Evolutionary conservation across 35 echinoderm and acorn worm genomes (phyloP).

Genomic region (Strongylocentrotus purpuratus): DNA sequence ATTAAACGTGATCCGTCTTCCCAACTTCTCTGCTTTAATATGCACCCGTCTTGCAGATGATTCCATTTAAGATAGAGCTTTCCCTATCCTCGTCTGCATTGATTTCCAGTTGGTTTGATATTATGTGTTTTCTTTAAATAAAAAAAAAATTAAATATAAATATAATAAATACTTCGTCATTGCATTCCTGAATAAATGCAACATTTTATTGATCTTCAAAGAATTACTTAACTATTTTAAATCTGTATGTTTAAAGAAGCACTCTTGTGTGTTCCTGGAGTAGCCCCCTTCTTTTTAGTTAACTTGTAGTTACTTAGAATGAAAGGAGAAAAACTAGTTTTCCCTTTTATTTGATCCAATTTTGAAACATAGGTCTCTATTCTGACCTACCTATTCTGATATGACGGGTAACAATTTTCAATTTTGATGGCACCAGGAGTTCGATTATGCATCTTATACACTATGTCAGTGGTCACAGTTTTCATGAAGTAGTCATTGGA

Average conservation of each 20-base stretch:
- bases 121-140: not conserved
- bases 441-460: not conserved
- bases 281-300: no score
- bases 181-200: no score
- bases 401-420: not conserved
- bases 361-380: not conserved
- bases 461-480: not conserved
- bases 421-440: not conserved
- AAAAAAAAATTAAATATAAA: no score
- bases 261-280: no score
- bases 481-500: not conserved
- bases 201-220: no score
- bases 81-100: not conserved
- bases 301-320: no score
- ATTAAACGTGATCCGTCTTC: conserved; percentile 19
- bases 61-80: not conserved
- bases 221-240: no score
- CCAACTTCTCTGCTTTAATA: not conserved
- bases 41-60: not conserved
- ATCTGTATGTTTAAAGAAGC: no score
- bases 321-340: no score
- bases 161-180: no score
- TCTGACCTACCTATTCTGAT: not conserved
- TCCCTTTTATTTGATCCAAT: not conserved
- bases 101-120: not conserved